Evolutionary conservation across 1,140 invertebrate species (phyloP), one percentile per base, ranked within the genome.

Genomic region (Cyclina sinensis): DNA sequence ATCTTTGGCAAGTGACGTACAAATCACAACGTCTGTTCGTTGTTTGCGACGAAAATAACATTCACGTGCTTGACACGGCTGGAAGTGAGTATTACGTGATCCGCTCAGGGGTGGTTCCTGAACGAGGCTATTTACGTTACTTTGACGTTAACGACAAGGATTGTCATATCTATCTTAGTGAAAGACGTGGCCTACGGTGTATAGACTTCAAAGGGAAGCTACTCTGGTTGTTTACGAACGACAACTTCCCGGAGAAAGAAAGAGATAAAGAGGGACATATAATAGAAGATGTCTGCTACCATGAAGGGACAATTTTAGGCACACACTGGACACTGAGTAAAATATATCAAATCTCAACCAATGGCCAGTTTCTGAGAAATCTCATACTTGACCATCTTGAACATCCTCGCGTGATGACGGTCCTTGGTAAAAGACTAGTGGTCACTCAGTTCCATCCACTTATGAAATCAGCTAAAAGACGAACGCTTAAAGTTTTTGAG

Each of bases 1-100:
- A 86, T 43, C 37, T 86, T 2, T 86, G 83, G 83, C 59, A 86
- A 48, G 68, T 76, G 4, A 68, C 65, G 3, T 76, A 39, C 83
- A 86, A 76, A 37, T 27, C 35, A 2, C 21, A 73, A 12, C 24
- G 32, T 24, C 18, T 86, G n/a, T 86, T 70, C 27, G 70, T 76
- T 46, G 70, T 86, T 12, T 86, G 83, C 35, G 83, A 86, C 35
- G 83, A 86, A 57, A 86, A 86, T n/a, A 76, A 86, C 37, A 76
- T 86, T 14, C 83, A 86, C 35, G 68, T 86, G 11, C 11, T 74
- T 30, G 65, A 76, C 32, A 24, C 27, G 2, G 21, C 51, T 14
- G 83, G 68, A 27, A 32, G 21, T 3, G 39, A 74, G 21, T 74
- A n/a, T 21, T n/a, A 21, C 43, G 51, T 73, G n/a, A 86, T 86